Conservation (phyloP, 35 echinoderm and acorn worm species). For the Apostichopus parvimensis region DNA sequence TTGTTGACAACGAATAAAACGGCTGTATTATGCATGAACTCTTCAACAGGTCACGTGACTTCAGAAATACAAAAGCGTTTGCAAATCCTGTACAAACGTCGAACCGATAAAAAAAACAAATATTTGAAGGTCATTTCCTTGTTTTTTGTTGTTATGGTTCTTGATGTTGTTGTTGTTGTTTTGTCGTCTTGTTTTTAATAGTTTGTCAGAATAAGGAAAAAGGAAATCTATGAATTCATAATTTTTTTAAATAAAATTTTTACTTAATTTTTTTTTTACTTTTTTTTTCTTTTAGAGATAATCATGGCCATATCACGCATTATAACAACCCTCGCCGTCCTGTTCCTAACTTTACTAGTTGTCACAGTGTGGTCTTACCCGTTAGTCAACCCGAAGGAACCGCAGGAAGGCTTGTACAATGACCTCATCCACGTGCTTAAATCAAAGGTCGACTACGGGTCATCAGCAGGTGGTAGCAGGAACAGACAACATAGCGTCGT, state of each 20-base stretch:
- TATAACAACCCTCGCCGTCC: conserved; percentile 11
- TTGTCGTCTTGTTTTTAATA: no score
- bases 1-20: no score
- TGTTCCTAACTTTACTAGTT: conserved; percentile 42
- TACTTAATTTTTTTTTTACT: not conserved
- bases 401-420: conserved; percentile 42
- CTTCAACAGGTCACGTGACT: not conserved
- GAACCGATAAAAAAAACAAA: not conserved
- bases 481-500: not conserved
- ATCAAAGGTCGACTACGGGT: conserved; percentile 10
- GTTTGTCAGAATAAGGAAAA: no score
- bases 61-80: not conserved
- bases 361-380: conserved; percentile 49
- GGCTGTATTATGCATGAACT: no score
- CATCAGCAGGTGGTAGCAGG: not conserved
- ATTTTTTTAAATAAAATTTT: no score
- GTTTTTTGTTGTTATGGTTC: no score
- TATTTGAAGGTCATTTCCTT: no score
- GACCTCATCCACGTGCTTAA: conserved; percentile 22
- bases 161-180: no score
- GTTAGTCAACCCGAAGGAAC: conserved; percentile 9
- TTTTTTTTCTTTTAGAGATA: not conserved
- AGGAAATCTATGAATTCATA: no score
- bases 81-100: not conserved
- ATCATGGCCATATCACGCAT: conserved; percentile 29